Conservation (phyloP, 2,888 invertebrate species). For the Linnaemya vulpina region DNA sequence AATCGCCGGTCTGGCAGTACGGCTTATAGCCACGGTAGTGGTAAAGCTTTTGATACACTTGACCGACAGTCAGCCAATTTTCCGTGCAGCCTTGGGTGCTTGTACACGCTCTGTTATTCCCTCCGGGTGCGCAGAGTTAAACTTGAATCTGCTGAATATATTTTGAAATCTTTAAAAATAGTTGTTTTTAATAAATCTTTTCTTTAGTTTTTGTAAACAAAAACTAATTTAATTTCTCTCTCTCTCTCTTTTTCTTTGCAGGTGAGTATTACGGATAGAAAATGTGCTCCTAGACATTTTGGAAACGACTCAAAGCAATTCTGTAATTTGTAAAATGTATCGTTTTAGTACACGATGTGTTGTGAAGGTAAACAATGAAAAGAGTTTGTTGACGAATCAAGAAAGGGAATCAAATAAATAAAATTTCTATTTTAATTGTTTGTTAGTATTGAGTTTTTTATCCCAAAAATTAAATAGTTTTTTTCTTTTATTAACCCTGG, state of each 20-base stretch:
- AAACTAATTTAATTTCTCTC: slow-evolving; percentile 1
- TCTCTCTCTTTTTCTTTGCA: slow-evolving; percentile 50
- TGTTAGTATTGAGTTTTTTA: too few relatives aligned
- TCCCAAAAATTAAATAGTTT: too few relatives aligned
- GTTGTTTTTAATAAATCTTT: slow-evolving; percentile 12
- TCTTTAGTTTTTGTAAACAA: background rate
- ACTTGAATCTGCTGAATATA: too few relatives aligned
- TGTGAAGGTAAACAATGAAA: background rate
- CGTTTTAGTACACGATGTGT: background rate
- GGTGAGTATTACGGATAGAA: slow-evolving; percentile 55
- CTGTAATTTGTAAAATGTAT: slow-evolving; percentile 41
- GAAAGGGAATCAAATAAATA: background rate
- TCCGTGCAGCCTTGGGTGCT: too few relatives aligned
- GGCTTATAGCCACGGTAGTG: too few relatives aligned
- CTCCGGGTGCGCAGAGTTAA: too few relatives aligned
- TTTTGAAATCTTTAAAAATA: background rate
- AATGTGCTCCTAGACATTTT: slow-evolving; percentile 15
- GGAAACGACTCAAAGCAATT: slow-evolving; percentile 16
- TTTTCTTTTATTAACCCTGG: too few relatives aligned
- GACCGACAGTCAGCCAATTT: too few relatives aligned
- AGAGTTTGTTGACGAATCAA: background rate
- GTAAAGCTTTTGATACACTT: too few relatives aligned
- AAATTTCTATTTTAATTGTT: too few relatives aligned
- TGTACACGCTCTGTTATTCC: too few relatives aligned
- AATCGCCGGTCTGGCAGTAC: too few relatives aligned